Base-by-base conservation (phyloP, 2,113 vertebrate genomes). In the Gila orcuttii region DNA sequence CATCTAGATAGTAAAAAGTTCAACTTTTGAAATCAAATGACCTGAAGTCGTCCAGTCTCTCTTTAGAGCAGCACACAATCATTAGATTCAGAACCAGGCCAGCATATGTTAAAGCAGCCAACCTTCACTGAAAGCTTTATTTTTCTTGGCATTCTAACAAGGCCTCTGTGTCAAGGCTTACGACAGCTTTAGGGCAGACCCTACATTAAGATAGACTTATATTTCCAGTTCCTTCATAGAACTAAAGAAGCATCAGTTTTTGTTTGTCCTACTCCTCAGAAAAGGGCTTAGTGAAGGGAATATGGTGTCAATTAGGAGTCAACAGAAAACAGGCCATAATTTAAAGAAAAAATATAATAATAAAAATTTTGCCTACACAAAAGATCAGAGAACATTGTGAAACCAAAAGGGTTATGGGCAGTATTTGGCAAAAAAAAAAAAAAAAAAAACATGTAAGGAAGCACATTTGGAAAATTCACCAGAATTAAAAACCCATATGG, bases 41-140 rank as follows among this genome's bases (percentile, higher is more conserved):
- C 42, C n/a, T 50, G 11, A 50, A 6, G 42, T 28, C 42, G 5
- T 3, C 6, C 42, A 17, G 42, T 28, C 42, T 15, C n/a, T 50
- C 42, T 47, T n/a, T 23, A 28, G 39, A 50, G 42, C 42, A 47
- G 12, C 6, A 15, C 45, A 71, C 19, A 71, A 23, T 71, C 68
- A 71, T 42, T 42, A 21, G 1, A 71, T 50, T 50, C 45, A 75
- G n/a, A 75, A 45, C 6, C 39, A 75, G n/a, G 13, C 23, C n/a
- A 50, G 21, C 73, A 25, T 75, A 75, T 9, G 73, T 75, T 75
- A 47, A 75, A 75, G 73, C 42, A 75, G 13, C 73, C 73, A 75
- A 75, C 42, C 42, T 75, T 75, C 23, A 75, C 6, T 8, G 73
- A 8, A 28, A 73, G 25, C 31, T 73, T 39, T 36, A 69, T 74